Base-by-base conservation (phyloP, 2,113 vertebrate genomes). In the Scatophagus argus region DNA sequence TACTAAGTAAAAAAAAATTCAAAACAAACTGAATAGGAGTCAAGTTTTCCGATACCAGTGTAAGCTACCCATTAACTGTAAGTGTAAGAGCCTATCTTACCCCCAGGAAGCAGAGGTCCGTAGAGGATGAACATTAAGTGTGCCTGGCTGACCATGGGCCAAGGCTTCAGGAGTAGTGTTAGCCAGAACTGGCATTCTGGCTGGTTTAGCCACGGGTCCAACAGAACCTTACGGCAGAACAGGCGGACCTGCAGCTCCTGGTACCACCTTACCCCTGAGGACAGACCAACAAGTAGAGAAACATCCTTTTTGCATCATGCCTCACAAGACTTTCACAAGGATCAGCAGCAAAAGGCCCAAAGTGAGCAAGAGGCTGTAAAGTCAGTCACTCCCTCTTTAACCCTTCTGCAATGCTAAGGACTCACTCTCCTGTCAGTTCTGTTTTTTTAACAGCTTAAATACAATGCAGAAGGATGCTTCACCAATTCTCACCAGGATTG, bases 131-230 rank as follows among this genome's bases (percentile, higher is more conserved):
- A 96, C 13, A 98, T 91, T 55, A 98, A 87, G 54, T 94, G 95
- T 38, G 97, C 97, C 83, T 98, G 97, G 81, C 93, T 95, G 19
- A 97, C 95, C 83, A 97, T 94, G 47, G 97, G 96, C 97, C 96
- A 98, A 0, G 96, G 96, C 68, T 95, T 97, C 55, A 98, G 88
- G 69, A 98, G 95, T 0, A 94, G 89, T 0, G 89, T 94, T 29
- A 98, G 77, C 97, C 97, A 98, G 81, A 98, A 97, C 5, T 93
- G 94, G 2, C 82, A 91, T 17, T 97, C 95, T 0, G 79, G 88
- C 12, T 58, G 91, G 49, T 90, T 92, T 0, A 61, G 74, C 90
- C 96, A 96, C 1, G 93, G 94, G 63, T 95, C 94, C 81, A 99
- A 89, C 14, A 99, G 70, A 65, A 97, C 97, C 0, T 87, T 89